A percentile compares a stretch with the other conserved stretches of the same genome.
phyloP scores from a whole-genome alignment of 2,888 invertebrate species.

The Empis stercorea region DNA sequence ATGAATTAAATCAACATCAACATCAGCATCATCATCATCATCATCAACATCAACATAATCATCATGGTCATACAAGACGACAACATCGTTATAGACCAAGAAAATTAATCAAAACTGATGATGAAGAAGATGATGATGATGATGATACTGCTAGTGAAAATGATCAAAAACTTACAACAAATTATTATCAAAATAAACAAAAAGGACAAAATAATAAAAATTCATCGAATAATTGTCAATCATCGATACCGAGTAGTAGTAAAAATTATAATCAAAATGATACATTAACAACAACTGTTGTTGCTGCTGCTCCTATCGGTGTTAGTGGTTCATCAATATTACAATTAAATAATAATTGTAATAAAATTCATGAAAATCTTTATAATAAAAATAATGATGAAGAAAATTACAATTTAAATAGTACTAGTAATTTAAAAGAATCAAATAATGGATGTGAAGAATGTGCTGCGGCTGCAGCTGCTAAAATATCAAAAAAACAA shows the following conservation, averaged over 20 bases:
- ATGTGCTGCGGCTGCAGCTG: no score
- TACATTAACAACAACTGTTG: conserved; percentile 10
- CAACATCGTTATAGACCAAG: conserved; percentile 35
- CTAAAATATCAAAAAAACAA: conserved; percentile 12
- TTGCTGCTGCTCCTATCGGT: conserved; percentile 11
- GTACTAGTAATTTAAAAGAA: no score
- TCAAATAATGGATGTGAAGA: no score
- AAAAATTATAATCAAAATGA: conserved; percentile 11
- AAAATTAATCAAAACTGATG: conserved; percentile 35
- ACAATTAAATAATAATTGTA: no score
- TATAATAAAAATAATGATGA: conserved; percentile 16
- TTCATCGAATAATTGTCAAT: no score
- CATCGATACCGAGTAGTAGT: background rate
- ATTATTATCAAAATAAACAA: conserved; percentile 11
- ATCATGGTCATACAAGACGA: conserved; percentile 23
- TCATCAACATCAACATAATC: conserved; percentile 3
- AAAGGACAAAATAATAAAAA: no score
- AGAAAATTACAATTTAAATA: conserved; percentile 12
- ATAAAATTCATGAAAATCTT: no score
- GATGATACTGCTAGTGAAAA: conserved; percentile 34
- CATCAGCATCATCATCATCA: background rate
- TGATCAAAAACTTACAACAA: conserved; percentile 16
- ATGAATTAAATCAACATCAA: background rate
- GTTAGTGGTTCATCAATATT: conserved; percentile 14
- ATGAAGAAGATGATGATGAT: conserved; percentile 36